Evolutionary conservation across 2,888 invertebrate genomes (phyloP).

Genomic region (Shargacucullia verbasci): DNA sequence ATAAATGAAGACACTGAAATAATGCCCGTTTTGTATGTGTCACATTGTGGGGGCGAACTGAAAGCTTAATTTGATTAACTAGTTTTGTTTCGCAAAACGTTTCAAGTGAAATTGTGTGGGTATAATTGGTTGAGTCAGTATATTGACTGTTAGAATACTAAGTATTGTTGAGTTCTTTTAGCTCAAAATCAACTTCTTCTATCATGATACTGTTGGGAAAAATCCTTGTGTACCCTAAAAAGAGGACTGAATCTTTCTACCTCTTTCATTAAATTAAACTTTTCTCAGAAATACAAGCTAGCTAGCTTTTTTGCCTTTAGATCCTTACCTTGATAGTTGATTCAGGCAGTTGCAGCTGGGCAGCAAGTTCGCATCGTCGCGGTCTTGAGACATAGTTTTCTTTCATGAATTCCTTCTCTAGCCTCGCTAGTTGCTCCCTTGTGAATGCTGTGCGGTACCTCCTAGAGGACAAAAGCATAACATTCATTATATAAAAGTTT

Average conservation of each 20-base stretch:
- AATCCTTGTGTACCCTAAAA: no score
- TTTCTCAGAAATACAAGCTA: neutral
- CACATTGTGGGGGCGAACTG: slow-evolving; percentile 51
- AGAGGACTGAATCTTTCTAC: no score
- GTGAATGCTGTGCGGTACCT: slow-evolving; percentile 99
- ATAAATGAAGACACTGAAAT: slow-evolving; percentile 50
- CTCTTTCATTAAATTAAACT: no score
- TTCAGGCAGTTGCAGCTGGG: slow-evolving; percentile 97
- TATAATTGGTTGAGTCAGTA: slow-evolving; percentile 35
- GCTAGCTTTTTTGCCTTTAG: neutral
- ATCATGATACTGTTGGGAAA: no score
- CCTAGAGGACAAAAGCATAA: slow-evolving; percentile 72
- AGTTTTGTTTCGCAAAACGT: slow-evolving; percentile 33
- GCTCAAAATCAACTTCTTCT: neutral
- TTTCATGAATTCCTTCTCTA: slow-evolving; percentile 98
- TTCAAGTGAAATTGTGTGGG: slow-evolving; percentile 25
- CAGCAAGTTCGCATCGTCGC: slow-evolving; percentile 97
- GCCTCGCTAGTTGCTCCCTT: slow-evolving; percentile 95
- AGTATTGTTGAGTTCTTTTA: neutral
- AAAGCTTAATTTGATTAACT: slow-evolving; percentile 48
- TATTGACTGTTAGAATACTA: neutral
- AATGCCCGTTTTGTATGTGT: slow-evolving; percentile 53
- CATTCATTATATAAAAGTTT: neutral
- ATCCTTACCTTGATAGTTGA: slow-evolving; percentile 97
- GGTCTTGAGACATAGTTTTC: slow-evolving; percentile 99